phyloP scores from a whole-genome alignment of 2,797 vertebrate genomes.

The Fistularia commersonii region DNA sequence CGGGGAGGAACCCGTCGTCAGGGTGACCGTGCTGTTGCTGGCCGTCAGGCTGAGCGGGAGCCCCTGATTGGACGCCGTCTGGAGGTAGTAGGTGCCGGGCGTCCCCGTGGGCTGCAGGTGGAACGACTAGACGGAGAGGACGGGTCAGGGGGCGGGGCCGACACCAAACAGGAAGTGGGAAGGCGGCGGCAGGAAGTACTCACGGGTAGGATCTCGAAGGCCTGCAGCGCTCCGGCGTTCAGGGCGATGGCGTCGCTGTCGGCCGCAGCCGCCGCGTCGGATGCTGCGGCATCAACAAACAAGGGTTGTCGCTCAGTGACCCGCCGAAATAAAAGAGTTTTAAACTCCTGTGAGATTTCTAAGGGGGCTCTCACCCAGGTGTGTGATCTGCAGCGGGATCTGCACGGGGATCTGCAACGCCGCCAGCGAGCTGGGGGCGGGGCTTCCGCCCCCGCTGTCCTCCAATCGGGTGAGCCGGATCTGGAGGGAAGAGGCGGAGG shows the following conservation, averaged over 20 bases:
- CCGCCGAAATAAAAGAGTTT: background rate
- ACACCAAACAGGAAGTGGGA: too few relatives aligned
- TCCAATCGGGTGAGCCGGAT: slow-evolving; percentile 88
- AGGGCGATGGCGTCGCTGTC: slow-evolving; percentile 92
- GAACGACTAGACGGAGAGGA: slow-evolving; percentile 66
- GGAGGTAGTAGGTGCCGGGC: slow-evolving; percentile 92
- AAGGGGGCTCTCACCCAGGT: slow-evolving; percentile 83
- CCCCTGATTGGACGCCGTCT: slow-evolving; percentile 88
- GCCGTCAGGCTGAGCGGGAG: slow-evolving; percentile 84
- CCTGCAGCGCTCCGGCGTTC: slow-evolving; percentile 90
- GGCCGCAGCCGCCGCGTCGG: slow-evolving; percentile 74
- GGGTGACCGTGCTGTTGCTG: slow-evolving; percentile 84
- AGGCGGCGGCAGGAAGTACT: slow-evolving; percentile 40
- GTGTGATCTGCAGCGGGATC: slow-evolving; percentile 97
- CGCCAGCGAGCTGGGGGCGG: slow-evolving; percentile 78
- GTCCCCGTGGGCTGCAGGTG: slow-evolving; percentile 95
- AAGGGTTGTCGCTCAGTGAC: background rate
- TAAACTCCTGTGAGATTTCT: background rate
- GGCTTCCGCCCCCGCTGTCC: slow-evolving; percentile 70
- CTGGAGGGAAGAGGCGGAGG: slow-evolving; percentile 76
- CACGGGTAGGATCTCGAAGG: slow-evolving; percentile 97
- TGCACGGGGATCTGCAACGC: slow-evolving; percentile 95
- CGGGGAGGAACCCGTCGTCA: slow-evolving; percentile 85
- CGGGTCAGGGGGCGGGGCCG: background rate
- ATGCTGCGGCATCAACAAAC: slow-evolving; percentile 32